Evolutionary conservation across 2,113 vertebrate genomes (phyloP), one percentile per base, ranked within the genome.

Genomic region (Myrmophylax atrothorax): DNA sequence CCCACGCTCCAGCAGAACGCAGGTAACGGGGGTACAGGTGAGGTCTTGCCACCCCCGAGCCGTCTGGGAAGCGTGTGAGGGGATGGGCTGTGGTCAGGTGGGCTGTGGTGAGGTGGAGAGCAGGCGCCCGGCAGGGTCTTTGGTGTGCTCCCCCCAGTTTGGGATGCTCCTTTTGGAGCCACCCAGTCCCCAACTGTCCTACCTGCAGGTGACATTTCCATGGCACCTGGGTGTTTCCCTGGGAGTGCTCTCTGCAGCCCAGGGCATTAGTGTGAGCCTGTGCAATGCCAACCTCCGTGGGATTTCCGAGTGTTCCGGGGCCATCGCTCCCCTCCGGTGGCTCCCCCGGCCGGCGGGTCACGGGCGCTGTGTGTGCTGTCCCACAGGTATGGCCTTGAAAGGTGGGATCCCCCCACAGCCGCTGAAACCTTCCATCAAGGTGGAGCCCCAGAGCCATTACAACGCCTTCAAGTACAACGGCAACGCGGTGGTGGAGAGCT

Each of bases 361-460:
- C 3, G 2, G 60, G 53, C 68, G 42, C 64, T 68, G 90, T 87
- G 81, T 96, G 91, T 95, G 88, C 92, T 97, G 76, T 91, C 89
- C 89, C 67, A 18, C 96, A 98, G 98, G 97, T 94, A 69, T 98
- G 83, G 84, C 95, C 14, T 94, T 98, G 94, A 97, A 98, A 79
- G 92, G 93, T 4, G 97, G 96, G 42, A 80, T 98, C n/a, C 92
- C 98, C 78, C 99, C 99, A 96, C 99, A 98, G 94, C 98, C 99
- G 33, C 97, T 98, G 97, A 99, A 99, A 96, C 98, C 99, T 95
- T 98, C 98, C 97, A 98, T 99, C 96, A 99, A 99, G 97, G 98
- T 98, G 94, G 98, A 99, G 85, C 98, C 98, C 0, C 97, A 97
- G 85, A 98, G 97, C 94, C 98, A 97, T 93, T 98, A 98, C 98